These are phyloP conservation scores for Stomatorhinus walkeri DNA, from an alignment of 2,797 vertebrate species.

Conservation along the genomic window DNA sequence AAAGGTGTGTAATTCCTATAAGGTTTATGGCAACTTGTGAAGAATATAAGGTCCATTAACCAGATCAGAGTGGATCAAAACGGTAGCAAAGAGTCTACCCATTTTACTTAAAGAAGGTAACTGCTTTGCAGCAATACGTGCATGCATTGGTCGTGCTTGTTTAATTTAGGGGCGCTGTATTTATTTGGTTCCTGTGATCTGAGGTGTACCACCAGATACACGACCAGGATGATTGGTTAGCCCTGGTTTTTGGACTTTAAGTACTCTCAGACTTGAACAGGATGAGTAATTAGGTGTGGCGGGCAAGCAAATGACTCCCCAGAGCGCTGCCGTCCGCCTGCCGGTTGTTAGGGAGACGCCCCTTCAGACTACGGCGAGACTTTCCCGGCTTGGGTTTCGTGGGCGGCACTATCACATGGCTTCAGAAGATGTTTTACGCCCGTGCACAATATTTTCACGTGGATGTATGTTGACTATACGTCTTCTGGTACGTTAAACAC, in stretches of 20 bases:
- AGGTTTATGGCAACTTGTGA: background rate
- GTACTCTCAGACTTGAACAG: conserved; percentile 20
- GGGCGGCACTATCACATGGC: background rate
- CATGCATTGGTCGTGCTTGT: background rate
- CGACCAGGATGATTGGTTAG: background rate
- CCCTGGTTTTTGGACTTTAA: conserved; percentile 8
- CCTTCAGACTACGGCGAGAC: background rate
- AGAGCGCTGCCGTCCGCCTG: background rate
- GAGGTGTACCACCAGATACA: background rate
- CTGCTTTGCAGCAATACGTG: background rate
- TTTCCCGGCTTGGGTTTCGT: background rate
- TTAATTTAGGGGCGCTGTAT: background rate
- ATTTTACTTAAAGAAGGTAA: background rate
- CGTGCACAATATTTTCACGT: background rate
- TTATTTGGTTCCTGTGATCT: background rate
- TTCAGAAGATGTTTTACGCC: background rate
- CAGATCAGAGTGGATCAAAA: background rate
- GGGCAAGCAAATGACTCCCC: background rate
- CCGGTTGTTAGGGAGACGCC: background rate
- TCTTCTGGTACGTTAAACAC: background rate
- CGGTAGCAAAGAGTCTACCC: background rate
- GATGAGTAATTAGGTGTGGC: conserved; percentile 33
- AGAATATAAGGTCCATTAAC: background rate
- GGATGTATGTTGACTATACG: background rate
- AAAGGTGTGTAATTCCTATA: background rate